phyloP scores from a whole-genome alignment of 2,888 invertebrate species.

The Drosophila mimica region DNA sequence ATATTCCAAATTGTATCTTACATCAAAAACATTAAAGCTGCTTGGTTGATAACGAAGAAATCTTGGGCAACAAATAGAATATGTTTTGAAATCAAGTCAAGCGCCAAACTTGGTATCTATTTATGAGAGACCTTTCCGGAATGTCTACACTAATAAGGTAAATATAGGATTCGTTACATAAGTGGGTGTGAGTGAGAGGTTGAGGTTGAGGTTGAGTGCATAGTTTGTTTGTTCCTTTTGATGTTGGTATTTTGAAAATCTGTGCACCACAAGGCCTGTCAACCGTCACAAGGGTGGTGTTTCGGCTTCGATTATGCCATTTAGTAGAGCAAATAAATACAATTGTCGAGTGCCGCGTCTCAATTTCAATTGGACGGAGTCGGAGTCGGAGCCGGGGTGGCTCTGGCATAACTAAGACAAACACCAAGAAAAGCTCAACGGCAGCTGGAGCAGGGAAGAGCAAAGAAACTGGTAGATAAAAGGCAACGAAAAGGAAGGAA shows the following conservation, averaged over 20 bases:
- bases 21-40: not conserved
- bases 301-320: slow-evolving; percentile 72
- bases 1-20: not conserved
- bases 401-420: slow-evolving; percentile 65
- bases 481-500: slow-evolving; percentile 42
- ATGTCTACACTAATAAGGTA: slow-evolving; percentile 40
- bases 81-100: slow-evolving; percentile 15
- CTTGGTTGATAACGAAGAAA: not conserved
- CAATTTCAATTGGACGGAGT: slow-evolving; percentile 65
- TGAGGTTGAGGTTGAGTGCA: too few species aligned
- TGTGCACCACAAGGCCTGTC: slow-evolving; percentile 54
- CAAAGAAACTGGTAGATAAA: not conserved
- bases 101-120: slow-evolving; percentile 17
- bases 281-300: slow-evolving; percentile 14
- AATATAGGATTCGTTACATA: slow-evolving; percentile 21
- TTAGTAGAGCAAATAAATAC: slow-evolving; percentile 79
- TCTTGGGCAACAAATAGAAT: not conserved
- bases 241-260: slow-evolving; percentile 52
- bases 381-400: not conserved
- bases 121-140: slow-evolving; percentile 16
- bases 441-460: not conserved
- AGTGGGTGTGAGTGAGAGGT: not conserved
- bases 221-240: slow-evolving; percentile 48
- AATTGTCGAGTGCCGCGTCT: slow-evolving; percentile 69
- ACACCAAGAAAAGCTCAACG: slow-evolving; percentile 55